Conservation (phyloP, 2,888 invertebrate genomes). For the Heliothis peltigera region DNA sequence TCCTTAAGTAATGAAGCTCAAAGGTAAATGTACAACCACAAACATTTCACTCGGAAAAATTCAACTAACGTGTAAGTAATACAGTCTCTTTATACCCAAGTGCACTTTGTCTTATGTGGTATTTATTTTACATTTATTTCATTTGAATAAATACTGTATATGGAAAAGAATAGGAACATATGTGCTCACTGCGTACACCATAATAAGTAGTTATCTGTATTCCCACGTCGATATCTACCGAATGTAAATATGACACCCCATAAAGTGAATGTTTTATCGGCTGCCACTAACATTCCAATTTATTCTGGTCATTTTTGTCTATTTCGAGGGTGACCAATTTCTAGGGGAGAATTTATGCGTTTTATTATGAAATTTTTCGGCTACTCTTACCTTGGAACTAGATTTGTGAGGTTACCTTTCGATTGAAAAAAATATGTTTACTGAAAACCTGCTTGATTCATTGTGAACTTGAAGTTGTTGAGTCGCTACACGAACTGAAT, state of each 20-base stretch:
- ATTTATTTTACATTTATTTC: slow-evolving; percentile 46
- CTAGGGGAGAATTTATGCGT: slow-evolving; percentile 85
- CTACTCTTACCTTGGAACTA: slow-evolving; percentile 75
- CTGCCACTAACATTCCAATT: slow-evolving; percentile 88
- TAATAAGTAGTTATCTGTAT: slow-evolving; percentile 79
- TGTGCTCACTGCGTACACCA: slow-evolving; percentile 59
- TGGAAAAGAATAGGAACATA: slow-evolving; percentile 66
- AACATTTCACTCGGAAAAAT: slow-evolving; percentile 50
- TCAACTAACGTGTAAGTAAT: slow-evolving; percentile 42
- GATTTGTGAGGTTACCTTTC: slow-evolving; percentile 60
- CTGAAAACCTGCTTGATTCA: slow-evolving; percentile 47
- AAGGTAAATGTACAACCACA: slow-evolving; percentile 64
- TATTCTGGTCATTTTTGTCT: slow-evolving; percentile 89
- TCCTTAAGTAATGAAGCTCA: slow-evolving; percentile 70
- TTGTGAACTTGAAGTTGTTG: slow-evolving; percentile 47
- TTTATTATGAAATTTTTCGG: slow-evolving; percentile 80
- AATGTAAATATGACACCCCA: slow-evolving; percentile 90
- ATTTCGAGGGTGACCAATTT: slow-evolving; percentile 87
- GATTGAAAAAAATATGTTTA: slow-evolving; percentile 52
- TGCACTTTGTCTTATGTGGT: slow-evolving; percentile 35
- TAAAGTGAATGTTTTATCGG: slow-evolving; percentile 89
- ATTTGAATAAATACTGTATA: slow-evolving; percentile 36
- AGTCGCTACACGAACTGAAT: slow-evolving; percentile 46
- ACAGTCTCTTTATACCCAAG: slow-evolving; percentile 35
- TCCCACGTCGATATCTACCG: slow-evolving; percentile 84